A percentile compares a stretch with the other conserved stretches of the same genome.
Conservation (phyloP, 2,797 vertebrate species). For the Dendrocincla fuliginosa region DNA sequence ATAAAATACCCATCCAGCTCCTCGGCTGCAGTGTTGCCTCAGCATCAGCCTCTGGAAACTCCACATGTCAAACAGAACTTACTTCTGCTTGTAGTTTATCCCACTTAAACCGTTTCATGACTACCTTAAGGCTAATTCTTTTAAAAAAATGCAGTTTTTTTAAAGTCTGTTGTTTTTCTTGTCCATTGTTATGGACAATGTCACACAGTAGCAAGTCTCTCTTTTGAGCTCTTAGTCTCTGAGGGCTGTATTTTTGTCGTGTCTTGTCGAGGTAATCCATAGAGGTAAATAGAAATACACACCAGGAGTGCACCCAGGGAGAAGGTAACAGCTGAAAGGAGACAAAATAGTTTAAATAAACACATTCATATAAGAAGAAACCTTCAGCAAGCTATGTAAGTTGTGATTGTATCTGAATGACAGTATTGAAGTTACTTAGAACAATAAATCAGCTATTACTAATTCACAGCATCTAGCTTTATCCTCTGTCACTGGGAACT, state of each 20-base stretch:
- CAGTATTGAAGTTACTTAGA: not conserved
- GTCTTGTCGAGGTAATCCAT: slow-evolving; percentile 93
- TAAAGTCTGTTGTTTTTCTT: not conserved
- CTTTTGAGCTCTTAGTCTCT: slow-evolving; percentile 72
- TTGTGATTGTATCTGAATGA: not conserved
- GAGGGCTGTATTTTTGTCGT: slow-evolving; percentile 79
- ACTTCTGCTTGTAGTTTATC: slow-evolving; percentile 1
- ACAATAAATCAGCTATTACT: not conserved
- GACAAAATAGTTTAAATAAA: not conserved
- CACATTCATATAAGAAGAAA: not conserved
- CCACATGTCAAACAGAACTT: not conserved
- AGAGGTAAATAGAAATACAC: slow-evolving; percentile 94
- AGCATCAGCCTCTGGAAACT: not conserved
- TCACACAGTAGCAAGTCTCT: slow-evolving; percentile 85
- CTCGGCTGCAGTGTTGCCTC: not conserved
- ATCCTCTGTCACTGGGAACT: not conserved
- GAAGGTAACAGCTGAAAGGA: slow-evolving; percentile 84
- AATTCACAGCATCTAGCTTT: not conserved
- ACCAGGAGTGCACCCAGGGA: slow-evolving; percentile 86
- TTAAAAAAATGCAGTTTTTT: not conserved
- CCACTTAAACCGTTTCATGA: not conserved
- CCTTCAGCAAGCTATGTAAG: not conserved
- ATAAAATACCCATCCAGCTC: not conserved
- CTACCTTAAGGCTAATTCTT: slow-evolving; percentile 55
- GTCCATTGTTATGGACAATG: not conserved